Evolutionary conservation across 2,888 invertebrate species (phyloP).

Genomic region (Cantharis lateralis): DNA sequence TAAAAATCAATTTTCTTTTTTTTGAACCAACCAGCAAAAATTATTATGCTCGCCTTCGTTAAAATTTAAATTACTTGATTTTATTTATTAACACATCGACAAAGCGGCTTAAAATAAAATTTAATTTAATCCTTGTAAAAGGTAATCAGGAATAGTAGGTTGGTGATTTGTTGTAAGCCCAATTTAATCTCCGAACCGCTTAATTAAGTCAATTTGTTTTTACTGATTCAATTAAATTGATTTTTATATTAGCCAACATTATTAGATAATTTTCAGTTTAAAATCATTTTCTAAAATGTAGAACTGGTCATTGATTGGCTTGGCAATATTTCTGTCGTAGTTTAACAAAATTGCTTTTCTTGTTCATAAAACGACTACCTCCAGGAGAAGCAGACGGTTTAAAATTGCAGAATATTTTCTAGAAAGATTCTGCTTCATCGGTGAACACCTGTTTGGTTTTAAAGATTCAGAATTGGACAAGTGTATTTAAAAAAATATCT

Average conservation of each 20-base stretch:
- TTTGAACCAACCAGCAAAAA: background rate
- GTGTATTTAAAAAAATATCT: too few species aligned
- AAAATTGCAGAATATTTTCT: background rate
- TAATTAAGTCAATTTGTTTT: conserved; percentile 32
- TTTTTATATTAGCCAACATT: conserved; percentile 17
- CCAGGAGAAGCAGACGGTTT: background rate
- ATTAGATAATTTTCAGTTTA: conserved; percentile 3
- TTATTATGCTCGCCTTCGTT: background rate
- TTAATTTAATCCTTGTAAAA: conserved; percentile 31
- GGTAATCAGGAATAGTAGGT: conserved; percentile 31
- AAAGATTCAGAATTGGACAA: background rate
- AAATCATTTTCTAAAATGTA: too few species aligned
- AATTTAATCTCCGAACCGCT: conserved; percentile 33
- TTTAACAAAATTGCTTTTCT: background rate
- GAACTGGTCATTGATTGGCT: background rate
- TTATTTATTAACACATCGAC: conserved; percentile 22
- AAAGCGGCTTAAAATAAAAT: conserved; percentile 22
- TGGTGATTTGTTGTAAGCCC: conserved; percentile 34
- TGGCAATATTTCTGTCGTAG: background rate
- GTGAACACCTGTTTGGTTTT: background rate
- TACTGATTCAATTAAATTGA: conserved; percentile 20
- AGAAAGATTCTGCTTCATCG: background rate
- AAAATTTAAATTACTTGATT: conserved; percentile 11
- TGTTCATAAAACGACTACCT: background rate
- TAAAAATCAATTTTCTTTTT: background rate